Base-by-base conservation (phyloP, 2,888 invertebrate genomes). In the Myopa tessellatipennis region DNA sequence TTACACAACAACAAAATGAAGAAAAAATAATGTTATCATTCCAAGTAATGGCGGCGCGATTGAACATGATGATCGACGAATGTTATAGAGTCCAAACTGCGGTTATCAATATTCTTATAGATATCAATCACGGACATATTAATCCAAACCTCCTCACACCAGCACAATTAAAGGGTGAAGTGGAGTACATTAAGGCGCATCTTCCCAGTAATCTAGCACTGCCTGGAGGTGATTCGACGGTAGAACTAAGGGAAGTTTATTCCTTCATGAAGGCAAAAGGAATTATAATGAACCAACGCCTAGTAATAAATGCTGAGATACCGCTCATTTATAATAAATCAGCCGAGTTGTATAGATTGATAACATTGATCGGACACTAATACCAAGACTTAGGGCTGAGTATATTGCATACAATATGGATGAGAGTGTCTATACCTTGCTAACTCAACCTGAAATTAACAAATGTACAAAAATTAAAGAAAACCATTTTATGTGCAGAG, bases 401-500 rank as follows among this genome's bases (percentile, higher is more conserved):
- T 68, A 36, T 68, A 68, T 68, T 68, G 68, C 38, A 68, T 68
- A 68, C 38, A 68, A 36, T 68, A 12, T 68, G 58, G 58, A 68
- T 36, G 68, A 68, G 38, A 36, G 26, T 36, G 34, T 45, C 45
- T 3, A 68, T 34, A 45, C 18, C 34, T 68, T n/a, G n/a, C 58
- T 58, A 26, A 38, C 7, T n/a, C 38, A 68, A 68, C 34, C 18
- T 36, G 68, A 68, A 68, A 18, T 40, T 68, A 38, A 68, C 14
- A 10, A 26, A 68, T 38, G 16, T n/a, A n/a, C 45, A 68, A 68
- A 45, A 68, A 68, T 36, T 68, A 38, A 68, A 18, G 68, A 38
- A 14, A 40, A 38, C 16, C 45, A 16, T n/a, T n/a, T n/a, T 58
- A 58, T 58, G 58, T 58, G n/a, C 58, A 58, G 18, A 18, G n/a